Evolutionary conservation across 2,113 vertebrate genomes (phyloP).

Genomic region (Casuarius casuarius): DNA sequence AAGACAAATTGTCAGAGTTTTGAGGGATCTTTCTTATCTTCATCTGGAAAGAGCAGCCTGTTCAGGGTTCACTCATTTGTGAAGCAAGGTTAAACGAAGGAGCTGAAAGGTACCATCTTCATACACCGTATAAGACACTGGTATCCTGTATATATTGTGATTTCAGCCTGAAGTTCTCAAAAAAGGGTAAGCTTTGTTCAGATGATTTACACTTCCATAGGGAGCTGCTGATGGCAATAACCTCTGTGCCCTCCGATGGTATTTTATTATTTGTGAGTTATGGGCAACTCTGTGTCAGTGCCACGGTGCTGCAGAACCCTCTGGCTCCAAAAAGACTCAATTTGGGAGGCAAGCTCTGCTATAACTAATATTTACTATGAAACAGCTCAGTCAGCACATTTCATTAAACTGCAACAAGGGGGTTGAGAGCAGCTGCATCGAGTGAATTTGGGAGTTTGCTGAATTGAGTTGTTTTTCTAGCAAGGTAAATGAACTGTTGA

Average conservation of each 20-base stretch:
- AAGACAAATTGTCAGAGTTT: conserved; percentile 20
- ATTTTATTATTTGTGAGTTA: conserved; percentile 56
- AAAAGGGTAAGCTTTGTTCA: conserved; percentile 20
- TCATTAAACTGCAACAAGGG: conserved; percentile 31
- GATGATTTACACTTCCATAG: conserved; percentile 27
- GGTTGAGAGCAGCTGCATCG: conserved; percentile 6
- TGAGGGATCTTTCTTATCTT: conserved; percentile 14
- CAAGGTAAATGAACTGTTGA: conserved; percentile 40
- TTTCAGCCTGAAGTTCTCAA: conserved; percentile 28
- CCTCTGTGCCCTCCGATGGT: conserved; percentile 13
- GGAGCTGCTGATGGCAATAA: conserved; percentile 41
- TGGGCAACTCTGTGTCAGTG: not conserved
- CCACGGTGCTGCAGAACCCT: not conserved
- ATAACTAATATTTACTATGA: conserved; percentile 35
- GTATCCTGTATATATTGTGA: not conserved
- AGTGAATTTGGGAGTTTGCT: conserved; percentile 49
- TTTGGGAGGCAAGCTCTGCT: conserved; percentile 10
- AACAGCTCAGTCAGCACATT: conserved; percentile 41
- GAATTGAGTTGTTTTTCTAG: conserved; percentile 44
- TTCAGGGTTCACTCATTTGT: conserved; percentile 9
- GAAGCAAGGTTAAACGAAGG: conserved; percentile 34
- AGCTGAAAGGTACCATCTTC: not conserved
- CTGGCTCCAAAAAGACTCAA: conserved; percentile 11
- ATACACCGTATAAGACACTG: not conserved
- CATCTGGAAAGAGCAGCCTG: not conserved